Conservation (phyloP, 2,797 vertebrate species). For the Rachycentron canadum region DNA sequence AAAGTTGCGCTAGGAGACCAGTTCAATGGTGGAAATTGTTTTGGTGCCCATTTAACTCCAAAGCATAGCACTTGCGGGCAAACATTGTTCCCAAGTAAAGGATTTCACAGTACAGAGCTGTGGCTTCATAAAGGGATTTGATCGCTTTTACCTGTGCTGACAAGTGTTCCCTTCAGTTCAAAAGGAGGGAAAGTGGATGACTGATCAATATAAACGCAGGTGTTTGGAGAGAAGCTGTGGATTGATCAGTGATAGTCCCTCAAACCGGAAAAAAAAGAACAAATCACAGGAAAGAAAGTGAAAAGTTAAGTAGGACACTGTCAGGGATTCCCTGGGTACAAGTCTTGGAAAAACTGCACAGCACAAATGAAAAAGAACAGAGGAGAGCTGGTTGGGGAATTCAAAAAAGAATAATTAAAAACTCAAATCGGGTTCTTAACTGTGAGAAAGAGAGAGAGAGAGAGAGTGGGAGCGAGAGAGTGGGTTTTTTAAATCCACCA, state of each 20-base stretch:
- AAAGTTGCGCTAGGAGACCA: slow-evolving; percentile 69
- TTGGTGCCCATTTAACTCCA: slow-evolving; percentile 68
- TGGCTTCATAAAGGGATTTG: slow-evolving; percentile 75
- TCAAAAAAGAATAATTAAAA: slow-evolving; percentile 88
- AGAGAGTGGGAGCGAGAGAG: slow-evolving; percentile 66
- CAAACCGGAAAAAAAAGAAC: slow-evolving; percentile 75
- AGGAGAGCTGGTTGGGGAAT: slow-evolving; percentile 86
- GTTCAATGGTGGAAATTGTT: slow-evolving; percentile 64
- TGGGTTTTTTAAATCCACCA: slow-evolving; percentile 84
- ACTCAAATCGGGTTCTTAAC: slow-evolving; percentile 87
- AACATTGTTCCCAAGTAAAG: slow-evolving; percentile 69
- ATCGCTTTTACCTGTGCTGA: slow-evolving; percentile 77
- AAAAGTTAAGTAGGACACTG: slow-evolving; percentile 88
- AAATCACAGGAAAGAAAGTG: slow-evolving; percentile 87
- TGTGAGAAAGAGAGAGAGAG: slow-evolving; percentile 78
- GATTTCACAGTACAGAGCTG: slow-evolving; percentile 58
- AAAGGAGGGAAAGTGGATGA: slow-evolving; percentile 73
- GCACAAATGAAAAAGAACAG: slow-evolving; percentile 87
- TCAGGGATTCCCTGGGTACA: slow-evolving; percentile 83
- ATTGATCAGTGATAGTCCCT: slow-evolving; percentile 85
- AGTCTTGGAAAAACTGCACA: slow-evolving; percentile 85
- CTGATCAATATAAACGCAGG: slow-evolving; percentile 85
- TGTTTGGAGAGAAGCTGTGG: slow-evolving; percentile 79
- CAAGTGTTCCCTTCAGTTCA: slow-evolving; percentile 71
- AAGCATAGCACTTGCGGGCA: slow-evolving; percentile 67